A percentile compares a stretch with the other conserved stretches of the same genome.
phyloP scores from a whole-genome alignment of 2,797 vertebrate species.

The Lacerta bilineata region DNA sequence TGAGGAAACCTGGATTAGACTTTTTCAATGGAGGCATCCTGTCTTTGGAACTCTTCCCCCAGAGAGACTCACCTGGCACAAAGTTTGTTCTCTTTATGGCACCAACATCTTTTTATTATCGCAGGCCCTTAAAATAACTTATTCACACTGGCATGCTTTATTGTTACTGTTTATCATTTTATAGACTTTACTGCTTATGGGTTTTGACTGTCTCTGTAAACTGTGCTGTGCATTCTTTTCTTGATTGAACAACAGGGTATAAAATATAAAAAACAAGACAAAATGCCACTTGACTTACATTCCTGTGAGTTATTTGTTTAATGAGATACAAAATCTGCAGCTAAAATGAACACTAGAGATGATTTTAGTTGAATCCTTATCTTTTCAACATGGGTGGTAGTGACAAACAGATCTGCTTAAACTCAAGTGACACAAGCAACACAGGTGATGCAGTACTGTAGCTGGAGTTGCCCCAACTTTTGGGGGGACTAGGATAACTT shows the following conservation, averaged over 20 bases:
- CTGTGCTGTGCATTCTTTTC: neutral
- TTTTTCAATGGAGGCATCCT: neutral
- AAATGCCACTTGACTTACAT: slow-evolving; percentile 37
- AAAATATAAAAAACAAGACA: neutral
- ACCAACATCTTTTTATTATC: no score
- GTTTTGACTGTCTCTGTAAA: neutral
- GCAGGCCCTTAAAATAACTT: neutral
- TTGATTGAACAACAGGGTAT: neutral
- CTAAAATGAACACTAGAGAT: slow-evolving; percentile 37
- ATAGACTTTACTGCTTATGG: neutral
- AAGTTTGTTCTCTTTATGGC: neutral
- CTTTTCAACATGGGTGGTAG: neutral
- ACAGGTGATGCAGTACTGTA: neutral
- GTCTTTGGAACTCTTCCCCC: neutral
- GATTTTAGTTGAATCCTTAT: slow-evolving; percentile 49
- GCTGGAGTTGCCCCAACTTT: neutral
- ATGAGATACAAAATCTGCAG: slow-evolving; percentile 49
- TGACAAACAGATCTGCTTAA: neutral
- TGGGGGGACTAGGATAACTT: neutral
- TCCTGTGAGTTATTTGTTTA: slow-evolving; percentile 36
- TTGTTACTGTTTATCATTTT: neutral
- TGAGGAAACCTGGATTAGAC: neutral
- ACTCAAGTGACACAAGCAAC: neutral
- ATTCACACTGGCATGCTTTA: neutral
- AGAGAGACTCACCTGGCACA: neutral